phyloP scores from a whole-genome alignment of 2,797 vertebrate genomes.

The Sebastes taczanowskii region DNA sequence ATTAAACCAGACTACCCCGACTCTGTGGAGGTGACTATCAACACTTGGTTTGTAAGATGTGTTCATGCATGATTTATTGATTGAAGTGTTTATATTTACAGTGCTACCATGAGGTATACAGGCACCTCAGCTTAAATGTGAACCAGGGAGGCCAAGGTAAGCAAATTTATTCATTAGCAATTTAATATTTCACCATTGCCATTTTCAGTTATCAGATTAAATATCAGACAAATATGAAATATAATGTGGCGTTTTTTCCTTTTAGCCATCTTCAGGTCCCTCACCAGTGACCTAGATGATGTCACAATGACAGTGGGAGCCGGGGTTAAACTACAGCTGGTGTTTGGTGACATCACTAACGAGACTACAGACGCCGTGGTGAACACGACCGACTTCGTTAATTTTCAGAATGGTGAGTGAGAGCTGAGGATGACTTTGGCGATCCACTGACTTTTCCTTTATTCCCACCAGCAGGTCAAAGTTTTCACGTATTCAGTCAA shows the following conservation, averaged over 20 bases:
- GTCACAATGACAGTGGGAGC: conserved; percentile 40
- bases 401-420: conserved; percentile 44
- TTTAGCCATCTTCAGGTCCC: conserved; percentile 61
- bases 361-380: conserved; percentile 75
- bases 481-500: too few species aligned
- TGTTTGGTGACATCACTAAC: conserved; percentile 77
- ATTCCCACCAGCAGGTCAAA: too few species aligned
- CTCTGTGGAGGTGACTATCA: conserved; percentile 53
- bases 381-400: conserved; percentile 73
- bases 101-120: conserved; percentile 51
- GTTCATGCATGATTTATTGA: not conserved
- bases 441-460: too few species aligned
- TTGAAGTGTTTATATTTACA: conserved; percentile 21
- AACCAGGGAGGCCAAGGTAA: conserved; percentile 58
- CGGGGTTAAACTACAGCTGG: conserved; percentile 52
- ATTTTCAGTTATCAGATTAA: not conserved
- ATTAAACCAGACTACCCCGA: conserved; percentile 57
- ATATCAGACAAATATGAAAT: not conserved
- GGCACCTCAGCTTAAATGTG: conserved; percentile 43
- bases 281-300: conserved; percentile 68
- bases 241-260: not conserved
- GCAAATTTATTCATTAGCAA: not conserved
- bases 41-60: not conserved
- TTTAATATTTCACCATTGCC: not conserved
- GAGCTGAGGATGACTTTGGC: not conserved